phyloP scores from a whole-genome alignment of 2,888 invertebrate genomes.

The Argyra leucocephala region DNA sequence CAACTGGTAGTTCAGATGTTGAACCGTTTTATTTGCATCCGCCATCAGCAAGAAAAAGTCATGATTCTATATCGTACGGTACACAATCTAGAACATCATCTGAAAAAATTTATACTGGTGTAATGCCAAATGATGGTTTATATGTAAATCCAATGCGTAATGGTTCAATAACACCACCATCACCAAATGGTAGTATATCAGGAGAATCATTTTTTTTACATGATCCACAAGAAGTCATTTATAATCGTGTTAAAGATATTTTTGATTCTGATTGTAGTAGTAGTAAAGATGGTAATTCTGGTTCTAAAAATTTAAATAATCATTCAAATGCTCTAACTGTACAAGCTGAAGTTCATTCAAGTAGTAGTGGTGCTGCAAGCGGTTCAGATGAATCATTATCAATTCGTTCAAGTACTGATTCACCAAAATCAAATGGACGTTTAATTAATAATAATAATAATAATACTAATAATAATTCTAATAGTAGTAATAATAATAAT shows the following conservation, averaged over 20 bases:
- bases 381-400: conserved; percentile 55
- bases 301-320: conserved; percentile 20
- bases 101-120: conserved; percentile 37
- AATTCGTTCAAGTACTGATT: conserved; percentile 46
- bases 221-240: conserved; percentile 67
- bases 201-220: conserved; percentile 78
- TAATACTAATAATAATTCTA: too few relatives aligned
- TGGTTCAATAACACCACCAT: conserved; percentile 47
- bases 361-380: conserved; percentile 53
- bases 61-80: conserved; percentile 7
- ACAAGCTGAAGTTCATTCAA: conserved; percentile 79
- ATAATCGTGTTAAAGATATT: conserved; percentile 74
- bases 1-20: conserved; percentile 43
- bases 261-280: conserved; percentile 53
- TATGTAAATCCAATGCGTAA: conserved; percentile 73
- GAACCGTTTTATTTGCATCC: conserved; percentile 71
- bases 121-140: conserved; percentile 55
- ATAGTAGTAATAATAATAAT: too few relatives aligned
- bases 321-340: conserved; percentile 50
- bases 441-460: conserved; percentile 27
- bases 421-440: conserved; percentile 34
- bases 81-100: conserved; percentile 36
- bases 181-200: conserved; percentile 48
- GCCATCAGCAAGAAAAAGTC: conserved; percentile 42
- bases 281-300: conserved; percentile 29